Evolutionary conservation across 92 coral and sea anemone genomes (phyloP), one percentile per base, ranked within the genome.

Genomic region (Porites divaricata): DNA sequence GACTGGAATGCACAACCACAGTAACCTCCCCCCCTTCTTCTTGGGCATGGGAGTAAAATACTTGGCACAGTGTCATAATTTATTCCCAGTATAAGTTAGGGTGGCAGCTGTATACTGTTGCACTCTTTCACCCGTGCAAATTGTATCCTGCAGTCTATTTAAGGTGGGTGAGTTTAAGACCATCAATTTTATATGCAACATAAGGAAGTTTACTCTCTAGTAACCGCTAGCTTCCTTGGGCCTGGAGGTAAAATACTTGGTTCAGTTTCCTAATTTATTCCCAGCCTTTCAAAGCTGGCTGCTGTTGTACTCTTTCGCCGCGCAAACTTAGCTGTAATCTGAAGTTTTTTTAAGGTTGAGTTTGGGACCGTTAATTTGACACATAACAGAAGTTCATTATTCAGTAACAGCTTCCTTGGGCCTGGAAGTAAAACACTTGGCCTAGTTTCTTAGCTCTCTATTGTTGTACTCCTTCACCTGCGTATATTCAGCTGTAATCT

Each of bases 171-270:
- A n/a, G n/a, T n/a, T n/a, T n/a, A n/a, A n/a, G n/a, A n/a, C n/a
- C n/a, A n/a, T n/a, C n/a, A n/a, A n/a, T n/a, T n/a, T n/a, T n/a
- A n/a, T n/a, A n/a, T n/a, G n/a, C n/a, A n/a, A n/a, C n/a, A n/a
- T n/a, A n/a, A n/a, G n/a, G n/a, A n/a, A n/a, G n/a, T n/a, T n/a
- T n/a, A n/a, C n/a, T n/a, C 1, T 63, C 20, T 9, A 17, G 10
- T 1, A 63, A 63, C 26, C 12, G 63, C 3, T 52, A 61, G 24
- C 17, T 73, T 75, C 13, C 51, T 1, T 75, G 79, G 79, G 52
- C 80, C 80, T 76, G 80, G 80, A 76, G 19, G 80, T 59, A 58
- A 58, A 76, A 76, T 76, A 57, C 22, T 76, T 76, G 28, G 67
- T 54, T 26, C 49, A 28, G 56, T 58, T 21, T 76, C 80, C 53